Evolutionary conservation across 35 echinoderm and acorn worm species (phyloP), one percentile per base, ranked within the genome.

Genomic region (Stichopus chloronotus): DNA sequence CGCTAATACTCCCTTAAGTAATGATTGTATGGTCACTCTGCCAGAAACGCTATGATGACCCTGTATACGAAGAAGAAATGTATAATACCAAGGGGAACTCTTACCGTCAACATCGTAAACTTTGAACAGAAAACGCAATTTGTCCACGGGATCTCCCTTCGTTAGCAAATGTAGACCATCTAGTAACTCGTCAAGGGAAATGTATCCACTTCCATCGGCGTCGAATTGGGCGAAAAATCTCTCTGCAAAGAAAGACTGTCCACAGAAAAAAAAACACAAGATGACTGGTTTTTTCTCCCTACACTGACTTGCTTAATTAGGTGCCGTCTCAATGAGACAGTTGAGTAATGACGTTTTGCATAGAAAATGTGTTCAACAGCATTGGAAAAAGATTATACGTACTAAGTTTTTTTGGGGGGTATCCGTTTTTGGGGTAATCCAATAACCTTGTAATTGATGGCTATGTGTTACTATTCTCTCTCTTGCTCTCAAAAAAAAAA

Each of bases 21-120:
- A 19, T 74, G 13, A 74, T 74, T n/a, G 69, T 74, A n/a, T 74
- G 69, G 17, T n/a, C 69, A 74, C 7, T 43, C 69, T 20, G 69
- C 22, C 69, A 74, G 17, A 74, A 20, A 74, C 69, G 22, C 69
- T 74, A 16, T 74, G 19, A 11, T 65, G 61, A 65, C 19, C 8
- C 19, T 65, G 69, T 74, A 74, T 74, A 20, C 17, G 69, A 74
- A 74, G 17, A 74, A 74, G 69, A n/a, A 74, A 65, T 65, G 69
- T 7, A 21, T 74, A 74, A 74, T 74, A 21, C 69, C 69, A 21
- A 57, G 17, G 80, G 80, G 80, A 83, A 83, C 52, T 96, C 97
- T 87, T 90, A 99, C 97, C 97, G 76, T 99, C 97, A 55, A 99
- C 97, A 63, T 99, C 97, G 86, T 99, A 99, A 53, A 99, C 97